Conservation (phyloP, 2,113 vertebrate species). For the Chaetodon auriga region DNA sequence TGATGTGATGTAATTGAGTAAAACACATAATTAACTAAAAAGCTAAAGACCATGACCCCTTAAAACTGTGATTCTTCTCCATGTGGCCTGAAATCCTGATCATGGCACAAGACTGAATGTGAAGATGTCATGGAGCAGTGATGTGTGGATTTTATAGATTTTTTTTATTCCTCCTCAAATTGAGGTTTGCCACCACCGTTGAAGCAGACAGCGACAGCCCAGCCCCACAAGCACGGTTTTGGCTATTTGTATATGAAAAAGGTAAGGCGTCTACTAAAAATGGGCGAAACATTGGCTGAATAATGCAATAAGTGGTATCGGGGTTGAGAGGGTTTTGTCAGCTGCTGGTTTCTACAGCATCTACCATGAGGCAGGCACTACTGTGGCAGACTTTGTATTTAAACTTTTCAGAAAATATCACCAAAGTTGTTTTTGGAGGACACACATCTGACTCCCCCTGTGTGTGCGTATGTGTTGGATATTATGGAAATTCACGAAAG, state of each 20-base stretch:
- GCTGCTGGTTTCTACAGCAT: background rate
- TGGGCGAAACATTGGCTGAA: too few species aligned
- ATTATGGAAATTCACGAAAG: too few species aligned
- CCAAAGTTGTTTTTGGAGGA: background rate
- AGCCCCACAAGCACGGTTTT: background rate
- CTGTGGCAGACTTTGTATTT: background rate
- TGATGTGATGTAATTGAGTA: background rate
- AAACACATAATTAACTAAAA: background rate
- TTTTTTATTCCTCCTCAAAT: background rate
- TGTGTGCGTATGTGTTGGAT: too few species aligned
- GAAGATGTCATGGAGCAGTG: background rate
- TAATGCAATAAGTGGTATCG: too few species aligned
- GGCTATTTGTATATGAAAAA: background rate
- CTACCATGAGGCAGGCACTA: background rate
- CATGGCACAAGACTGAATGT: background rate
- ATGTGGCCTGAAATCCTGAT: background rate
- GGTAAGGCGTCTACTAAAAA: too few species aligned
- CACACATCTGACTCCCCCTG: too few species aligned
- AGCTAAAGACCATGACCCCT: background rate
- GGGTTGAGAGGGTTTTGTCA: background rate
- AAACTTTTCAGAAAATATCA: constrained; percentile 3
- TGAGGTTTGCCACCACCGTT: background rate
- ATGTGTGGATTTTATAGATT: background rate
- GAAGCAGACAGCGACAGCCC: background rate
- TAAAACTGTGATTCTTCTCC: background rate